A percentile compares a stretch with the other conserved stretches of the same genome.
Conservation (phyloP, 2,797 vertebrate genomes). For the Orestias chungarensis region DNA sequence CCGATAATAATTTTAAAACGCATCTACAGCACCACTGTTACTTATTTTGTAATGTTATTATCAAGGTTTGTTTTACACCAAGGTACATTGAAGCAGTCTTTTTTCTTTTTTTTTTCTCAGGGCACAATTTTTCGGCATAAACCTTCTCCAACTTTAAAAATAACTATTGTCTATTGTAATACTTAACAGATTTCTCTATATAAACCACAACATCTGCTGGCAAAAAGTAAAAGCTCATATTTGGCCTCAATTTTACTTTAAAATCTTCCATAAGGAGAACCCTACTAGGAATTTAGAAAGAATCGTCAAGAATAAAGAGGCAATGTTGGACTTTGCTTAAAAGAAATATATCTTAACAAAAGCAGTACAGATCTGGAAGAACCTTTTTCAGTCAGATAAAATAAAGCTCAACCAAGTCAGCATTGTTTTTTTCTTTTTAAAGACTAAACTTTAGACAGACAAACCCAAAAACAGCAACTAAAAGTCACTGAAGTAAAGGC, state of each 20-base stretch:
- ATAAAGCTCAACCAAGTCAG: background rate
- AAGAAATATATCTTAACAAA: too few relatives aligned
- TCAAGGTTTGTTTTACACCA: background rate
- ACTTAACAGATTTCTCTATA: too few relatives aligned
- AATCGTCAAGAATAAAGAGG: background rate
- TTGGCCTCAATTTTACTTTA: too few relatives aligned
- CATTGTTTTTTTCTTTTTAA: background rate
- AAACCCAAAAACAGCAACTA: slow-evolving; percentile 1
- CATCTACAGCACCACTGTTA: background rate
- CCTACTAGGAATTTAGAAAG: too few relatives aligned
- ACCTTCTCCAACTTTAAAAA: too few relatives aligned
- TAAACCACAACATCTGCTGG: too few relatives aligned
- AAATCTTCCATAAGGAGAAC: too few relatives aligned
- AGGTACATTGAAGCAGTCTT: background rate
- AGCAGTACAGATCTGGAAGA: too few relatives aligned
- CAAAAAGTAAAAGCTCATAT: too few relatives aligned
- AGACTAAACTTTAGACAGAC: slow-evolving; percentile 3
- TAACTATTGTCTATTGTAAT: too few relatives aligned
- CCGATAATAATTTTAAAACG: background rate
- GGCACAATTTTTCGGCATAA: background rate
- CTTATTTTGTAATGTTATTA: background rate
- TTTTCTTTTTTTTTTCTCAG: background rate
- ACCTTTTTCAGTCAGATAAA: too few relatives aligned
- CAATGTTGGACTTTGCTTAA: background rate
- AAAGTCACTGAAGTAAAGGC: background rate